Evolutionary conservation across 2,113 vertebrate genomes (phyloP).

Genomic region (Chrysemys picta): DNA sequence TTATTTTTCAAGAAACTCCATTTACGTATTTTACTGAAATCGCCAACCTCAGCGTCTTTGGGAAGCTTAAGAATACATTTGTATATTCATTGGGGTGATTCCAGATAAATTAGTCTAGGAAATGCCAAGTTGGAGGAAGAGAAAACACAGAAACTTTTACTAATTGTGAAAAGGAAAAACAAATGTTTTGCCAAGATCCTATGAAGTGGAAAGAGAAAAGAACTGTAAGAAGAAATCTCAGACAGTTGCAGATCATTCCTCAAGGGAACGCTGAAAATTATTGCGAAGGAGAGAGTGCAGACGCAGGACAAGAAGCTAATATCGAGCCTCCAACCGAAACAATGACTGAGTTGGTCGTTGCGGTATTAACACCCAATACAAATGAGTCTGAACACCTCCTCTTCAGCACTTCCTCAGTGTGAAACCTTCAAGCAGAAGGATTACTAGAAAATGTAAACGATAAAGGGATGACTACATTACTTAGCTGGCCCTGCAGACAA

Average conservation of each 20-base stretch:
- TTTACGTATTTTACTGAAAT: not conserved
- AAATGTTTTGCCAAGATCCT: not conserved
- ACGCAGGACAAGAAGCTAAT: slow-evolving; percentile 63
- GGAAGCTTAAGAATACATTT: not conserved
- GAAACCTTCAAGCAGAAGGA: not conserved
- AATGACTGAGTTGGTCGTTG: slow-evolving; percentile 43
- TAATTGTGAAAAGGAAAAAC: not conserved
- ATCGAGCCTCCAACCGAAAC: slow-evolving; percentile 62
- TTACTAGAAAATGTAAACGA: not conserved
- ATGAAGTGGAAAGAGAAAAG: slow-evolving; percentile 5
- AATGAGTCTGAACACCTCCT: not conserved
- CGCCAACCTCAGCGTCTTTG: not conserved
- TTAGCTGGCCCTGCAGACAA: not conserved
- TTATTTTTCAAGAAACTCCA: not conserved
- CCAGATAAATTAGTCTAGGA: not conserved
- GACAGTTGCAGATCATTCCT: slow-evolving; percentile 48
- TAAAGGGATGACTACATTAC: not conserved
- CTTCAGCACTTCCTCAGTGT: too few species aligned
- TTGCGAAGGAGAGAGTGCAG: slow-evolving; percentile 53
- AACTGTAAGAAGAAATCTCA: slow-evolving; percentile 35
- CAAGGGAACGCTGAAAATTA: slow-evolving; percentile 49
- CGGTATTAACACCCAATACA: not conserved
- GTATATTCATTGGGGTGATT: not conserved
- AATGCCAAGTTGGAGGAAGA: not conserved
- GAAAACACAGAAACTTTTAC: not conserved